Conservation (phyloP, 2,888 invertebrate genomes). For the Meteorus colon region DNA sequence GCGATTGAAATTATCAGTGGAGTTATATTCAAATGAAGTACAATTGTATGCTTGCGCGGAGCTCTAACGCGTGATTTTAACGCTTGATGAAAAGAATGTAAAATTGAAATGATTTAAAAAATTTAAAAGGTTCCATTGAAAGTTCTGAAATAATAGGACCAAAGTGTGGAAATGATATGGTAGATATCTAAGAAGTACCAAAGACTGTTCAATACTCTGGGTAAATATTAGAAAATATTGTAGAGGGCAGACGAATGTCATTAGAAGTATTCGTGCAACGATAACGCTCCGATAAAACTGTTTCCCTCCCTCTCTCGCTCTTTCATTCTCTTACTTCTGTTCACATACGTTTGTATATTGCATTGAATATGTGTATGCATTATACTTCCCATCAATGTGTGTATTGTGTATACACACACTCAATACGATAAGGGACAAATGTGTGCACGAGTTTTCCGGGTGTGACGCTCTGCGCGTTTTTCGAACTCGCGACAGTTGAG, state of each 20-base stretch:
- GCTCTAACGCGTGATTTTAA: neutral
- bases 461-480: constrained; percentile 29
- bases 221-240: constrained; percentile 4
- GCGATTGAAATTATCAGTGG: constrained; percentile 19
- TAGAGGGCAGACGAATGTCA: constrained; percentile 14
- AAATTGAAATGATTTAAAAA: neutral
- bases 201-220: neutral
- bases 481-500: constrained; percentile 50
- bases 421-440: constrained; percentile 40
- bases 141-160: neutral
- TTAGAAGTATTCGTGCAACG: constrained; percentile 22
- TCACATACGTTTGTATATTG: constrained; percentile 9
- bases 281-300: constrained; percentile 39
- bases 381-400: constrained; percentile 16
- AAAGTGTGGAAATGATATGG: neutral
- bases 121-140: neutral
- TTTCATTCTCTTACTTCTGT: constrained; percentile 18
- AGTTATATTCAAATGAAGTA: neutral
- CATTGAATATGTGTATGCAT: constrained; percentile 17
- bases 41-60: no score
- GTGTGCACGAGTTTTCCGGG: constrained; percentile 40
- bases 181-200: neutral
- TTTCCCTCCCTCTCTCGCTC: neutral
- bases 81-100: neutral
- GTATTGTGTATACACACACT: constrained; percentile 26